phyloP scores from a whole-genome alignment of 2,888 invertebrate species.

The Limenitis camilla region DNA sequence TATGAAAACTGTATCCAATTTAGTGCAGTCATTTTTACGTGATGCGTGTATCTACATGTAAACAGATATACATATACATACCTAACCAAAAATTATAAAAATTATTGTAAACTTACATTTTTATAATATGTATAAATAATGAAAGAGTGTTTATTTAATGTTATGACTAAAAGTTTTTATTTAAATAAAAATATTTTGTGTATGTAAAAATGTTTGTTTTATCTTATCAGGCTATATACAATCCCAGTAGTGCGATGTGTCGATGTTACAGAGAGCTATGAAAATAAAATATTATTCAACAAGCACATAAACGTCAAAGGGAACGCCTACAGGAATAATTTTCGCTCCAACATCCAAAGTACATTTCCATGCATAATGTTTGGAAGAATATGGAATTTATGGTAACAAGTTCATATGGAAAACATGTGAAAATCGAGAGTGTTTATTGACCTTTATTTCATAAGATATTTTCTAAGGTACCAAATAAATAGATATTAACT shows the following conservation, averaged over 20 bases:
- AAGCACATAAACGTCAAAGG: constrained; percentile 55
- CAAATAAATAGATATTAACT: no score
- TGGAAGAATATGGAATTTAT: constrained; percentile 45
- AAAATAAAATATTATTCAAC: constrained; percentile 68
- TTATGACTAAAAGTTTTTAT: no score
- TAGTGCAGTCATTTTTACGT: no score
- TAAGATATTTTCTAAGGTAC: not conserved
- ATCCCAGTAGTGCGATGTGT: constrained; percentile 22
- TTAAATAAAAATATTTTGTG: not conserved
- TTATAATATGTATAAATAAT: no score
- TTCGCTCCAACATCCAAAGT: constrained; percentile 51
- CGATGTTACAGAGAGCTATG: constrained; percentile 47
- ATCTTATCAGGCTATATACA: constrained; percentile 12
- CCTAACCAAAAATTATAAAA: no score
- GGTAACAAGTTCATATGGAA: constrained; percentile 35
- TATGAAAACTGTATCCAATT: no score
- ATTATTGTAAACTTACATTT: no score
- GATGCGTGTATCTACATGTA: no score
- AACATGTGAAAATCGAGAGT: constrained; percentile 25
- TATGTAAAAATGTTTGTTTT: not conserved
- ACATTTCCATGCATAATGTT: constrained; percentile 56
- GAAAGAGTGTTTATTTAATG: no score
- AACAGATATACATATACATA: no score
- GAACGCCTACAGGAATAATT: constrained; percentile 67
- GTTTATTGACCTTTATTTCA: not conserved